phyloP scores from a whole-genome alignment of 2,888 invertebrate genomes.

The Alsophila aescularia region DNA sequence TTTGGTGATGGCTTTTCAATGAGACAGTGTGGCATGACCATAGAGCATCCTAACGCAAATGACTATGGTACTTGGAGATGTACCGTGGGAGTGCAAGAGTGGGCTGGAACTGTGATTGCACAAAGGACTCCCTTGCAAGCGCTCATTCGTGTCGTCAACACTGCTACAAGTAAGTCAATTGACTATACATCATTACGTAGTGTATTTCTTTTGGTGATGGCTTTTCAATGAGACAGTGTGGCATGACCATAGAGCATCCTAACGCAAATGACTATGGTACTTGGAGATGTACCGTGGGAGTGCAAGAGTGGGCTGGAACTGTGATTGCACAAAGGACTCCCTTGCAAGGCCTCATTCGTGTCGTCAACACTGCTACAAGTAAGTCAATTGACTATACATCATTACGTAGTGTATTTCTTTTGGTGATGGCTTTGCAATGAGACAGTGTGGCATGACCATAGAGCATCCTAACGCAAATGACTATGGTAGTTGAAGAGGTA shows the following conservation, averaged over 20 bases:
- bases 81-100: slow-evolving; percentile 67
- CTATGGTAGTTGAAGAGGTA: slow-evolving; percentile 77
- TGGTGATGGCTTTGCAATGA: slow-evolving; percentile 70
- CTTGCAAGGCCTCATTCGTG: slow-evolving; percentile 71
- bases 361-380: slow-evolving; percentile 37
- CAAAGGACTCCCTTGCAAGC: slow-evolving; percentile 69
- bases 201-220: slow-evolving; percentile 65
- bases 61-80: slow-evolving; percentile 79
- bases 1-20: slow-evolving; percentile 70
- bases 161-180: slow-evolving; percentile 25
- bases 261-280: slow-evolving; percentile 61
- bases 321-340: slow-evolving; percentile 52
- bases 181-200: not conserved
- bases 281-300: slow-evolving; percentile 79
- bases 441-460: slow-evolving; percentile 79
- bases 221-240: slow-evolving; percentile 71
- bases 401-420: too few species aligned
- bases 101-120: slow-evolving; percentile 46
- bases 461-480: slow-evolving; percentile 61
- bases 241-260: slow-evolving; percentile 73
- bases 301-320: slow-evolving; percentile 55
- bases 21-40: slow-evolving; percentile 77
- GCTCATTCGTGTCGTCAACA: slow-evolving; percentile 56
- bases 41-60: slow-evolving; percentile 58
- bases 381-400: not conserved